Conservation (phyloP, 2,888 invertebrate genomes). For the Endomychus coccineus region DNA sequence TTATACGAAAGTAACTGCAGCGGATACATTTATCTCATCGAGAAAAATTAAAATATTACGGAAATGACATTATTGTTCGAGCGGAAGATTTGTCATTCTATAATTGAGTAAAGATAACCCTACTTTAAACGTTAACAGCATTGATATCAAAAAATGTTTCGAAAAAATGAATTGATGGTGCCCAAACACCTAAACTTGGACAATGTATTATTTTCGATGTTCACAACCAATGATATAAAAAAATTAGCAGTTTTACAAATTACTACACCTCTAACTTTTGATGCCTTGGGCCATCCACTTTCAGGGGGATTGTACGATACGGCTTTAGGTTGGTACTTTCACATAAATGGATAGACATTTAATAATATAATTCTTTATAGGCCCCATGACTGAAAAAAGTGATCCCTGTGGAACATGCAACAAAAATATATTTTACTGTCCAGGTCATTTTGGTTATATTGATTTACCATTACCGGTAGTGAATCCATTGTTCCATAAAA, state of each 20-base stretch:
- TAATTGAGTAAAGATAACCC: no score
- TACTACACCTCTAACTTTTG: conserved; percentile 69
- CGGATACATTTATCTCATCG: no score
- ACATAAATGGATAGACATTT: neutral
- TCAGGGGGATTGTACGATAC: conserved; percentile 88
- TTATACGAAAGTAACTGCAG: no score
- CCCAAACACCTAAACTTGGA: conserved; percentile 24
- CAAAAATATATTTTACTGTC: conserved; percentile 58
- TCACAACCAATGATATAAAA: conserved; percentile 66
- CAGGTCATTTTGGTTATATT: conserved; percentile 94
- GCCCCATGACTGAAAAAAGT: conserved; percentile 53
- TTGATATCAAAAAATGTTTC: conserved; percentile 8
- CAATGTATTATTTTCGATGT: conserved; percentile 60
- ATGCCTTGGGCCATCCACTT: conserved; percentile 72
- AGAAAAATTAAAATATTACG: no score
- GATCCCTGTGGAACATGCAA: conserved; percentile 79
- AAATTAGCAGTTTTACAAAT: conserved; percentile 77
- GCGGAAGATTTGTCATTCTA: no score
- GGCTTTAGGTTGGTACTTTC: conserved; percentile 54
- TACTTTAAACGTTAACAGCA: no score
- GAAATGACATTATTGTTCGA: no score
- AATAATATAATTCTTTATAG: conserved; percentile 28
- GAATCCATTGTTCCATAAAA: conserved; percentile 82
- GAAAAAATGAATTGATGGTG: conserved; percentile 13
- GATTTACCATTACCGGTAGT: conserved; percentile 80